phyloP scores from a whole-genome alignment of 2,888 invertebrate species.

The Neelides folsomi region DNA sequence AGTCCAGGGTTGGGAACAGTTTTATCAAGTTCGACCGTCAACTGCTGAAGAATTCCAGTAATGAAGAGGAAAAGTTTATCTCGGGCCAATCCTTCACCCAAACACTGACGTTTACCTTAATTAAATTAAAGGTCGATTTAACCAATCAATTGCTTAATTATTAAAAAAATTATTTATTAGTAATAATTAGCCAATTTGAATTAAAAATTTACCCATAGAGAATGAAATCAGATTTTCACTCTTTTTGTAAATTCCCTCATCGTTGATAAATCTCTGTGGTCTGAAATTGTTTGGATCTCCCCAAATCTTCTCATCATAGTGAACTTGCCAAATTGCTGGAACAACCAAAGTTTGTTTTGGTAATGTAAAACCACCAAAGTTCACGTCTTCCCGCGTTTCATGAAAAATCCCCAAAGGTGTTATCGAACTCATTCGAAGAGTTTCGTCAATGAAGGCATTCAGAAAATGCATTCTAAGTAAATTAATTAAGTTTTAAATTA shows the following conservation, averaged over 20 bases:
- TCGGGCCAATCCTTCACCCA: too few relatives aligned
- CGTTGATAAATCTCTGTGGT: constrained; percentile 12
- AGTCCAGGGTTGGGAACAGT: too few relatives aligned
- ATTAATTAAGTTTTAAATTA: too few relatives aligned
- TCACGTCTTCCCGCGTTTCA: constrained; percentile 8
- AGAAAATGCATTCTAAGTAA: constrained; percentile 9
- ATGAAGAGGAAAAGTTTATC: too few relatives aligned
- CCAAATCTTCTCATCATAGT: constrained; percentile 11
- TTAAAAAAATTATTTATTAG: too few relatives aligned
- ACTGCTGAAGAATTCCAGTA: too few relatives aligned
- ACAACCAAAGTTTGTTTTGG: constrained; percentile 15
- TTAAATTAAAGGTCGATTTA: too few relatives aligned
- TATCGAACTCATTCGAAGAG: constrained; percentile 13
- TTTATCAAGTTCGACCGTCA: too few relatives aligned
- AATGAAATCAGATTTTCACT: constrained; percentile 7
- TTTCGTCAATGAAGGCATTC: constrained; percentile 14
- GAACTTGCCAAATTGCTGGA: constrained; percentile 16
- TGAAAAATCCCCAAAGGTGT: constrained; percentile 14
- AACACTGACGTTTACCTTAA: too few relatives aligned
- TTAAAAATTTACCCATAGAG: constrained; percentile 7
- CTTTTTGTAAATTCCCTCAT: neutral
- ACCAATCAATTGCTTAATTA: too few relatives aligned
- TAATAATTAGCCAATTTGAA: too few relatives aligned
- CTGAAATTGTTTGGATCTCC: constrained; percentile 15
- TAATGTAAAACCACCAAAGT: constrained; percentile 12